Evolutionary conservation across 2,797 vertebrate species (phyloP), one percentile per base, ranked within the genome.

Genomic region (Urosaurus nigricauda): DNA sequence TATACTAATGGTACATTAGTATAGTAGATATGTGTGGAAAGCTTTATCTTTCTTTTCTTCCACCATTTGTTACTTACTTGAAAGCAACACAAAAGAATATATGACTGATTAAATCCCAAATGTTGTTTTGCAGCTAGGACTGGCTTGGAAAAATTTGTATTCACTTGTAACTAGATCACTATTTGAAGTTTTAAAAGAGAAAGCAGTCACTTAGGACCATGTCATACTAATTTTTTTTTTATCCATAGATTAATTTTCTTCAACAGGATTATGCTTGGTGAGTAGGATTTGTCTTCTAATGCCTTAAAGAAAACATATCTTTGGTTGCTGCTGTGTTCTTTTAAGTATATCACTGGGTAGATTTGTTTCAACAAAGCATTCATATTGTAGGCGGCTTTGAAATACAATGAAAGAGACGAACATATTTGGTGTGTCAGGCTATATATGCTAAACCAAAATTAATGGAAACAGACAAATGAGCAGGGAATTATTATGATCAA

Each of bases 311-410:
- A 92, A 91, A 89, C 1, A 35, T 32, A 82, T 83, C 40, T 74
- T 89, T 81, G 40, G 74, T 74, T 75, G 32, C 56, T 4, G 16
- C 51, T 89, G 68, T 0, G 2, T 0, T 85, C 79, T 70, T 83
- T 87, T 87, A 87, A 78, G 47, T 58, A 35, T 70, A 92, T 87
- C 93, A 91, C 21, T 94, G 94, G 93, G 92, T 93, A 92, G 91
- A 94, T 95, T 26, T 17, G 56, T 60, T 90, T 90, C 92, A 95
- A 95, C 93, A 95, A 95, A 85, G 88, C 87, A n/a, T 91, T 90
- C 83, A 87, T 91, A 19, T 73, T 75, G 91, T 78, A 87, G 89
- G 82, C 63, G 87, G 88, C 89, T 89, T 89, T 83, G 43, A 0
- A 1, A 88, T 21, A 88, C 73, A 63, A 47, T 90, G 87, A 90